These are phyloP conservation scores for Sebastes itinus DNA, from an alignment of 2,797 vertebrate species.

Conservation along the genomic window DNA sequence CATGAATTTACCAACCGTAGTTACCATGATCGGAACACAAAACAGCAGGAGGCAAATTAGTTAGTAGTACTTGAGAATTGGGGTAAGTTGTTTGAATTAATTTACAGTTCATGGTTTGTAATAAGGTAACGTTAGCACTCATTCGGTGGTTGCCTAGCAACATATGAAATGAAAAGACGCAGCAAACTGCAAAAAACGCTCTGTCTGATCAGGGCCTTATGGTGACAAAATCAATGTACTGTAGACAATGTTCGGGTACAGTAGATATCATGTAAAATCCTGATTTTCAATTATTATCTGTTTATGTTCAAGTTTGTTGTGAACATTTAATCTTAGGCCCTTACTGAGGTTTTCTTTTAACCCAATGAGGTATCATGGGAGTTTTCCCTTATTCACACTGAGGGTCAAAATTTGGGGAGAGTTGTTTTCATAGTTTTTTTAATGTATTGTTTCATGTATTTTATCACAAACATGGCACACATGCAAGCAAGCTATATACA, in stretches of 20 bases:
- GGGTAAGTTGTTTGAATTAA: too few species aligned
- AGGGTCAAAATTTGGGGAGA: conserved; percentile 11
- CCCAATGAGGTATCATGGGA: not conserved
- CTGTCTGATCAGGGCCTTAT: not conserved
- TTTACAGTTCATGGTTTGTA: too few species aligned
- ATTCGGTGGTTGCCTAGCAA: too few species aligned
- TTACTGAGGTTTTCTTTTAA: not conserved
- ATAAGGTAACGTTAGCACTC: too few species aligned
- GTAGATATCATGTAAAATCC: not conserved
- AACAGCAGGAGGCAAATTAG: too few species aligned
- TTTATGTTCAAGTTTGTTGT: not conserved
- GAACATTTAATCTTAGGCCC: not conserved
- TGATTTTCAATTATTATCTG: not conserved
- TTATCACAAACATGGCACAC: conserved; percentile 19
- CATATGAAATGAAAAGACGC: too few species aligned
- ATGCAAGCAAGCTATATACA: conserved; percentile 14
- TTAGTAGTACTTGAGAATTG: too few species aligned
- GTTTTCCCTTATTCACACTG: conserved; percentile 5
- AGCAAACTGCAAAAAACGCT: too few species aligned
- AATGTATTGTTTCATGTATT: conserved; percentile 26
- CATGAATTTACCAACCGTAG: too few species aligned
- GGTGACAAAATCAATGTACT: not conserved
- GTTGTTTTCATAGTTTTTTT: conserved; percentile 35
- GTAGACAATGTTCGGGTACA: not conserved
- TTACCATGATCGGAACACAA: too few species aligned